Percentiles rank a stretch among this genome's conserved stretches.
Conservation (phyloP, 2,888 invertebrate genomes). For the Laspeyria flexula region DNA sequence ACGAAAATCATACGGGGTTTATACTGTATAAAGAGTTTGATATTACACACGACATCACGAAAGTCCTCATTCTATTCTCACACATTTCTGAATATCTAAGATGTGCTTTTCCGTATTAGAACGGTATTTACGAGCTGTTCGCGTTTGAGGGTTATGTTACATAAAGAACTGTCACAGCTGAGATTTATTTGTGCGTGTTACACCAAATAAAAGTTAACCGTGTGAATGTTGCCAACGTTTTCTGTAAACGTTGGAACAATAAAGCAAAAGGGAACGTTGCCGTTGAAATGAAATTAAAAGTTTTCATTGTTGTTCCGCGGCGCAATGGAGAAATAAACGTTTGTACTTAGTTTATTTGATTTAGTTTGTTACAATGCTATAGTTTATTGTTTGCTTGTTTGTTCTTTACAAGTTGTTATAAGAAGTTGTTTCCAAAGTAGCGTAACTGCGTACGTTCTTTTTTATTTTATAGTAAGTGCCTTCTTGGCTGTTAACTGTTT, state of each 20-base stretch:
- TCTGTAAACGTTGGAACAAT: slow-evolving; percentile 14
- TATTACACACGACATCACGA: not conserved
- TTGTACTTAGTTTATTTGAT: slow-evolving; percentile 6
- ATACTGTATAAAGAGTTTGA: not conserved
- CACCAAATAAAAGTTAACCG: slow-evolving; percentile 32
- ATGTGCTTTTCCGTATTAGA: slow-evolving; percentile 16
- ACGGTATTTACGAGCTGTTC: slow-evolving; percentile 23
- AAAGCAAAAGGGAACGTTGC: too few relatives aligned
- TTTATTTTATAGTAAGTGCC: too few relatives aligned
- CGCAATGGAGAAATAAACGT: slow-evolving; percentile 9
- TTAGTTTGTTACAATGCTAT: not conserved
- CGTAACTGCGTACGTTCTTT: too few relatives aligned
- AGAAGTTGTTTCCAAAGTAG: not conserved
- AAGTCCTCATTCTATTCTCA: not conserved
- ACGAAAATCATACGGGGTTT: too few relatives aligned
- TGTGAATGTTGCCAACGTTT: slow-evolving; percentile 26
- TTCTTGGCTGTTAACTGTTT: too few relatives aligned
- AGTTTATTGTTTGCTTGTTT: not conserved
- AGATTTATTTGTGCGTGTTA: slow-evolving; percentile 38
- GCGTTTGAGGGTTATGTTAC: slow-evolving; percentile 32
- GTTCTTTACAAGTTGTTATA: not conserved
- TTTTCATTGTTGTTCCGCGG: slow-evolving; percentile 13
- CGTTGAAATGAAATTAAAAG: slow-evolving; percentile 8
- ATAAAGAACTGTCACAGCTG: slow-evolving; percentile 28
- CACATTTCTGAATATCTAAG: not conserved